Percentiles rank a stretch among this genome's conserved stretches.
Conservation (phyloP, 2,113 vertebrate genomes). For the Procavia capensis region DNA sequence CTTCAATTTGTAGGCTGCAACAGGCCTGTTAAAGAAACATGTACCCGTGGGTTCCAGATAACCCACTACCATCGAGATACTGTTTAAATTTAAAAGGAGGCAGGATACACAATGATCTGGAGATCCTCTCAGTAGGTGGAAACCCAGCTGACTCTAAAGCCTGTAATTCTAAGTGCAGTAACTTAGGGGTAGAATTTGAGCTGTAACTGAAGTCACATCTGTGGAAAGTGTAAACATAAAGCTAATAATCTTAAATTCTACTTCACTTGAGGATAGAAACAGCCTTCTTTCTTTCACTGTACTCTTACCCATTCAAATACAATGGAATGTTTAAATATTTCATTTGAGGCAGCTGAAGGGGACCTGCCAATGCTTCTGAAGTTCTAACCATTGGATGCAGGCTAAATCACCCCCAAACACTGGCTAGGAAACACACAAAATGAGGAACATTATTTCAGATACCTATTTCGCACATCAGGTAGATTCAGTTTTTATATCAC, state of each 20-base stretch:
- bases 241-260: background rate
- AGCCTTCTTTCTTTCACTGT: background rate
- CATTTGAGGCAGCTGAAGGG: background rate
- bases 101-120: background rate
- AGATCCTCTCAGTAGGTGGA: background rate
- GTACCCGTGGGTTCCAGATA: background rate
- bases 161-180: background rate
- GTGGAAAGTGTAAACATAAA: background rate
- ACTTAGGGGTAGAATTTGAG: background rate
- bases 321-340: background rate
- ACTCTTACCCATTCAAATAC: background rate
- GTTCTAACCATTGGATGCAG: background rate
- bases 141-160: background rate
- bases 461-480: background rate
- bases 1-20: conserved; percentile 50
- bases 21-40: conserved; percentile 25
- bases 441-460: background rate
- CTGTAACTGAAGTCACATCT: background rate
- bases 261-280: background rate
- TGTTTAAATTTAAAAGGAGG: conserved; percentile 24
- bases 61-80: too few relatives aligned
- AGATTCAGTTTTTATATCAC: background rate
- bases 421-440: background rate
- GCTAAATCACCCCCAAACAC: background rate
- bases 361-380: background rate